These are phyloP conservation scores for Polia nebulosa DNA, from an alignment of 2,888 invertebrate genomes.

Conservation along the genomic window DNA sequence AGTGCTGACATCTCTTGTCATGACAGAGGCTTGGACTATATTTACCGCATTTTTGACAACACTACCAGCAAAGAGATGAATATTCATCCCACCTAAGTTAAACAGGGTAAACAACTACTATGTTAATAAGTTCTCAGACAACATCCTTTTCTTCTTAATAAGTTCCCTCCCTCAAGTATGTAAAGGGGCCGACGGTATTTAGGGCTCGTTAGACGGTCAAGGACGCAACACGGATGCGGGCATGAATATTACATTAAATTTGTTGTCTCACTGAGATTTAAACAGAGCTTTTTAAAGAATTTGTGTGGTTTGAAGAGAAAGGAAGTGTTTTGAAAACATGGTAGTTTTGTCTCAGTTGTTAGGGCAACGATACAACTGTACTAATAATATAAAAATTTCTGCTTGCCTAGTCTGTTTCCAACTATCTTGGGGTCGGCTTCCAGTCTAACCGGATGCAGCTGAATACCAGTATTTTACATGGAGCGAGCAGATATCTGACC, in stretches of 20 bases:
- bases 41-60: neutral
- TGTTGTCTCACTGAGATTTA: slow-evolving; percentile 59
- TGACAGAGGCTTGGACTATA: too few species aligned
- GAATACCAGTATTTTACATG: too few species aligned
- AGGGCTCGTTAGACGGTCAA: slow-evolving; percentile 62
- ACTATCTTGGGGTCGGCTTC: too few species aligned
- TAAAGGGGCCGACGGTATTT: slow-evolving; percentile 56
- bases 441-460: too few species aligned
- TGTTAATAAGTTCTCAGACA: slow-evolving; percentile 48
- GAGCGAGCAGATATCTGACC: too few species aligned
- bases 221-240: slow-evolving; percentile 62
- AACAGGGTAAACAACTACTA: slow-evolving; percentile 16
- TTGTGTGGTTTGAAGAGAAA: neutral
- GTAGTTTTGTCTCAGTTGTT: neutral
- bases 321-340: slow-evolving; percentile 19
- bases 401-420: too few species aligned
- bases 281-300: slow-evolving; percentile 41
- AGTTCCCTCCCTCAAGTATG: slow-evolving; percentile 41
- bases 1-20: too few species aligned
- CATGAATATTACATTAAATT: slow-evolving; percentile 54
- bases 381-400: too few species aligned
- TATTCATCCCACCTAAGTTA: slow-evolving; percentile 37
- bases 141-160: slow-evolving; percentile 56
- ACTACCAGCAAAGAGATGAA: slow-evolving; percentile 18
- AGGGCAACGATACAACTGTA: too few species aligned